phyloP scores from a whole-genome alignment of 2,888 invertebrate species.

The Cheilosia vulpina region DNA sequence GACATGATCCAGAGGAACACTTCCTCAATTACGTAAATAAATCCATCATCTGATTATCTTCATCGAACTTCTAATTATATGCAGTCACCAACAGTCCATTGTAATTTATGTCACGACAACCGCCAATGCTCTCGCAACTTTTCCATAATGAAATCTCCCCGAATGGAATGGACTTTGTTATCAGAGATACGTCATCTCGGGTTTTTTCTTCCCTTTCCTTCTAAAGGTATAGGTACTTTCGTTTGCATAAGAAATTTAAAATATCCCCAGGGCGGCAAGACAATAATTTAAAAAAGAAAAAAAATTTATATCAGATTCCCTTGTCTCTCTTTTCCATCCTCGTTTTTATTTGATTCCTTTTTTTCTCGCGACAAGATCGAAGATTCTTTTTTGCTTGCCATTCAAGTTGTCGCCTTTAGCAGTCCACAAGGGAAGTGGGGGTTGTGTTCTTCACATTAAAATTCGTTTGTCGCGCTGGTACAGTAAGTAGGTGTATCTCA shows the following conservation, averaged over 20 bases:
- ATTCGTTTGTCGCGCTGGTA: conserved; percentile 63
- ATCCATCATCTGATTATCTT: conserved; percentile 64
- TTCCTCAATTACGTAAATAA: not conserved
- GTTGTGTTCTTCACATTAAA: conserved; percentile 71
- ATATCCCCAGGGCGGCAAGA: conserved; percentile 62
- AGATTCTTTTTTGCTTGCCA: conserved; percentile 63
- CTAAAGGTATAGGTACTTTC: conserved; percentile 33
- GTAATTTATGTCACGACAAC: conserved; percentile 62
- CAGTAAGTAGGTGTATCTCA: conserved; percentile 10
- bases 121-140: conserved; percentile 49
- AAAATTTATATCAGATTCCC: conserved; percentile 73
- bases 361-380: conserved; percentile 66
- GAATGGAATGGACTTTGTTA: conserved; percentile 62
- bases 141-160: conserved; percentile 44
- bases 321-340: conserved; percentile 38
- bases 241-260: conserved; percentile 73
- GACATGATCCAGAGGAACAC: not conserved
- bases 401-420: conserved; percentile 67
- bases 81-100: conserved; percentile 20
- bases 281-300: conserved; percentile 64
- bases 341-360: conserved; percentile 61
- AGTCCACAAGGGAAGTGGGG: conserved; percentile 33
- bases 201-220: conserved; percentile 13
- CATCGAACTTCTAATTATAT: conserved; percentile 53
- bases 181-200: conserved; percentile 14